Percentiles rank a stretch among this genome's conserved stretches.
Evolutionary conservation across 2,113 vertebrate species (phyloP).

Genomic region (Grus americana): DNA sequence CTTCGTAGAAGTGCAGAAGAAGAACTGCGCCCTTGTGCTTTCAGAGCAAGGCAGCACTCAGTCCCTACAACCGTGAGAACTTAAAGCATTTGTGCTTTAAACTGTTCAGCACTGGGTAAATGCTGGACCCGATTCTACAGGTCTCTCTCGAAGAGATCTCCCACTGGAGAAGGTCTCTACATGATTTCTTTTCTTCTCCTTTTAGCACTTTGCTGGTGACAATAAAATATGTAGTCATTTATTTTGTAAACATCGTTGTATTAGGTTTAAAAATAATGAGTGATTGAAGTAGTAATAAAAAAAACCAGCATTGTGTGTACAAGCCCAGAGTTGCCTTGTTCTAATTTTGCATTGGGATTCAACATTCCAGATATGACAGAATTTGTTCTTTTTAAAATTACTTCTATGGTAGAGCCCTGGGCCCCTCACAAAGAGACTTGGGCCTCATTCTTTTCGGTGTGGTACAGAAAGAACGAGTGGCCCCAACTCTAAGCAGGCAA

Average conservation of each 20-base stretch:
- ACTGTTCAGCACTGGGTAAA: background rate
- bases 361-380: constrained; percentile 24
- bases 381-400: background rate
- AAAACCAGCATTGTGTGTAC: background rate
- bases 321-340: constrained; percentile 34
- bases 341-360: constrained; percentile 32
- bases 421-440: background rate
- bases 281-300: constrained; percentile 45
- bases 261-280: constrained; percentile 9
- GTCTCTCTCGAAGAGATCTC: background rate
- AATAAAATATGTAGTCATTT: constrained; percentile 10
- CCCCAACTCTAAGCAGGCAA: background rate
- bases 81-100: background rate
- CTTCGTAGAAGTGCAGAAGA: background rate
- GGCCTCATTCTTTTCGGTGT: background rate
- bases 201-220: constrained; percentile 39
- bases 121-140: background rate
- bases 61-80: background rate
- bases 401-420: background rate
- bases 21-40: background rate
- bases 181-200: constrained; percentile 30
- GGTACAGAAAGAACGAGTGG: background rate
- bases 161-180: background rate
- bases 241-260: constrained; percentile 21
- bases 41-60: background rate